These are phyloP conservation scores for Promerops cafer DNA, from an alignment of 2,113 vertebrate species.

Conservation along the genomic window DNA sequence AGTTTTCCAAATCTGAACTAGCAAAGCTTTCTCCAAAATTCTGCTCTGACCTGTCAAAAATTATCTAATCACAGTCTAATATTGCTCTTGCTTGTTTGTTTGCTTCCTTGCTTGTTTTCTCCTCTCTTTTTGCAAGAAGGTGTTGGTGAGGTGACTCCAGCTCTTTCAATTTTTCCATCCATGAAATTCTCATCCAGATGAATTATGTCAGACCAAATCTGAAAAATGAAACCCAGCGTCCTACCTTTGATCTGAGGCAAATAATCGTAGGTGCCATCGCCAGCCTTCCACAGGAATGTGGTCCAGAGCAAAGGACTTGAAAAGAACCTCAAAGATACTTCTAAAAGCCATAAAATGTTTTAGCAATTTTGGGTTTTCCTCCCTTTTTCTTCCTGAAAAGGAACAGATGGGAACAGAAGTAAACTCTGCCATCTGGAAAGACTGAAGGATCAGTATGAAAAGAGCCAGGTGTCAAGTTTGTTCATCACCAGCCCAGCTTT, in stretches of 20 bases:
- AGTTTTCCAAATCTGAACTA: not conserved
- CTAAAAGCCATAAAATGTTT: slow-evolving; percentile 7
- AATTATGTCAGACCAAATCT: not conserved
- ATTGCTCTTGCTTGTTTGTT: not conserved
- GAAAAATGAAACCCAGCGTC: accelerated
- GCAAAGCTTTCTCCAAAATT: not conserved
- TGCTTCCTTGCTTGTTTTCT: not conserved
- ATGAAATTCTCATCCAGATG: not conserved
- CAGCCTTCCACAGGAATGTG: not conserved
- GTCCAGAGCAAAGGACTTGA: not conserved
- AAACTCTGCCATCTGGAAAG: slow-evolving; percentile 39
- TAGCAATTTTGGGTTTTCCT: not conserved
- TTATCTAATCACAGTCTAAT: not conserved
- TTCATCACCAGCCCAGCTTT: not conserved
- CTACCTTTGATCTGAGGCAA: not conserved
- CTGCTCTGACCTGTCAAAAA: not conserved
- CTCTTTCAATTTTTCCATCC: not conserved
- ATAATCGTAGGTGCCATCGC: not conserved
- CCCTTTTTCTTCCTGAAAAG: not conserved
- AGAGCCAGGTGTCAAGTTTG: slow-evolving; percentile 21
- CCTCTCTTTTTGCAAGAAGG: not conserved
- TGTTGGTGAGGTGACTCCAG: not conserved
- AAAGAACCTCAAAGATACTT: not conserved
- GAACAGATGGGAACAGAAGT: slow-evolving; percentile 31
- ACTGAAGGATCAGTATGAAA: slow-evolving; percentile 1